A percentile compares a stretch with the other conserved stretches of the same genome.
Evolutionary conservation across 2,888 invertebrate genomes (phyloP).

Genomic region (Pseudococcus longispinus): DNA sequence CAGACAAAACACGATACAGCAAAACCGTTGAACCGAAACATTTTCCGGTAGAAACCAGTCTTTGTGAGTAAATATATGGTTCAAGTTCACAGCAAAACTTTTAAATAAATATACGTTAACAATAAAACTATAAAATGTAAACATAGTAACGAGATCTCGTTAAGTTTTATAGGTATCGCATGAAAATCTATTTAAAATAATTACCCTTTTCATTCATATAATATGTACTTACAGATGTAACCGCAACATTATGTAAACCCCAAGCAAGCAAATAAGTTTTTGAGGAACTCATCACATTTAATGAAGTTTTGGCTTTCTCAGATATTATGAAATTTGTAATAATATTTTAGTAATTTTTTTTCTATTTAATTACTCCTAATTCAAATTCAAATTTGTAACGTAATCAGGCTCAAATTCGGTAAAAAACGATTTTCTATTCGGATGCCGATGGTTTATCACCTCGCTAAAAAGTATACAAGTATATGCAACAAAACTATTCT

Average conservation of each 20-base stretch:
- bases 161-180: neutral
- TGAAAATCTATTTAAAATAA: slow-evolving; percentile 9
- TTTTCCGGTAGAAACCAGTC: slow-evolving; percentile 24
- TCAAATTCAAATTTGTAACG: neutral
- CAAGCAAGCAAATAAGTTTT: too few relatives aligned
- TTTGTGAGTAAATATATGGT: neutral
- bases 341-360: too few relatives aligned
- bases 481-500: neutral
- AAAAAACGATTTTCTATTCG: neutral
- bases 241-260: too few relatives aligned
- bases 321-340: too few relatives aligned
- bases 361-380: too few relatives aligned
- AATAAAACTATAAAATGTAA: slow-evolving; percentile 15
- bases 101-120: neutral
- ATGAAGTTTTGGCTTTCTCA: too few relatives aligned
- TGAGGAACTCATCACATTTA: too few relatives aligned
- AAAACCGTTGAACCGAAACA: slow-evolving; percentile 9
- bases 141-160: slow-evolving; percentile 7
- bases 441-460: neutral
- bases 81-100: slow-evolving; percentile 7
- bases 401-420: too few relatives aligned
- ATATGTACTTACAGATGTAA: neutral
- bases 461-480: neutral
- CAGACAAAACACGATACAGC: neutral
- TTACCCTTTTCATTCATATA: neutral